Percentiles rank a stretch among this genome's conserved stretches.
Conservation (phyloP, 2,888 invertebrate genomes). For the Torymus auratus region DNA sequence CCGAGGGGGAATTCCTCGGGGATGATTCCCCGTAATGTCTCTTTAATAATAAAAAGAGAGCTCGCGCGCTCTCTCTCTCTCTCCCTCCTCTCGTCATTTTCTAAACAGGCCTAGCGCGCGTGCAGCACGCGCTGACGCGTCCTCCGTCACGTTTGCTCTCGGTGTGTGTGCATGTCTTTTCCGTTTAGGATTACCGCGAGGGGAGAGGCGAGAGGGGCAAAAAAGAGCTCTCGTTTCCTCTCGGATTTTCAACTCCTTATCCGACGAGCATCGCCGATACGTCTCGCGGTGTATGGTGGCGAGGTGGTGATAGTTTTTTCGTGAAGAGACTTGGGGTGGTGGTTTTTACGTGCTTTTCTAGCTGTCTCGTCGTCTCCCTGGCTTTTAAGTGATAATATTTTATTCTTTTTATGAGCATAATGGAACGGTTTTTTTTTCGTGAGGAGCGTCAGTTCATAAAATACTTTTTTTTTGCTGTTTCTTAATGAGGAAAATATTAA, state of each 20-base stretch:
- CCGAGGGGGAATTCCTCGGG: constrained; percentile 36
- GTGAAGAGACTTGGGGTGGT: no score
- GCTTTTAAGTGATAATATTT: no score
- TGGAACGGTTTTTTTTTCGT: no score
- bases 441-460: no score
- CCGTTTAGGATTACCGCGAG: constrained; percentile 31
- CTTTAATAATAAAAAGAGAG: constrained; percentile 42
- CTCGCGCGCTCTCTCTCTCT: constrained; percentile 5
- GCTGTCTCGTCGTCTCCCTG: no score
- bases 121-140: constrained; percentile 21
- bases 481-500: no score
- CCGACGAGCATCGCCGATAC: no score
- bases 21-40: constrained; percentile 47
- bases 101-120: constrained; percentile 36
- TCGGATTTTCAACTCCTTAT: constrained; percentile 30
- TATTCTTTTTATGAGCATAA: no score
- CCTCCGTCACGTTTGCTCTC: neutral
- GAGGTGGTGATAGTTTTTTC: no score
- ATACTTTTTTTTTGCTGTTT: no score
- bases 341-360: no score
- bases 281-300: no score
- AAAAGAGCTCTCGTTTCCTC: constrained; percentile 14
- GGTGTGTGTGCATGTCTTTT: constrained; percentile 5
- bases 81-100: constrained; percentile 33
- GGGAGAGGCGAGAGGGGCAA: constrained; percentile 10